Evolutionary conservation across 2,888 invertebrate genomes (phyloP).

Genomic region (Sphaerolaimus hirsutus): DNA sequence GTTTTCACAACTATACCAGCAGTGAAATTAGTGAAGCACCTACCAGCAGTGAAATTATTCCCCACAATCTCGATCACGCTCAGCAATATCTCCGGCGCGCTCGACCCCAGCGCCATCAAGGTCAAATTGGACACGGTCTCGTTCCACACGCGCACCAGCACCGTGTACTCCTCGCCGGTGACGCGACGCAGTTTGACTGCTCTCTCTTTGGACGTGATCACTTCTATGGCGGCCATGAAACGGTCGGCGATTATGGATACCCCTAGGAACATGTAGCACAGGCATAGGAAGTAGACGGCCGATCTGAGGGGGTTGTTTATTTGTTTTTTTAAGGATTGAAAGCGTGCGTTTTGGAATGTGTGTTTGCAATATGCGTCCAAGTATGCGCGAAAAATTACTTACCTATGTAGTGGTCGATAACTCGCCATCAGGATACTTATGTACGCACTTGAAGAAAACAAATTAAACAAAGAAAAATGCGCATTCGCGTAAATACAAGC

Average conservation of each 20-base stretch:
- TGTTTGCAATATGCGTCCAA: no score
- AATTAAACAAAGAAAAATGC: no score
- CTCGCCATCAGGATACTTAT: no score
- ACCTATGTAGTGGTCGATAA: no score
- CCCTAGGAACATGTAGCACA: slow-evolving; percentile 87
- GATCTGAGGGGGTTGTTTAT: no score
- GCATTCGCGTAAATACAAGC: no score
- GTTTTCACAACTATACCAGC: no score
- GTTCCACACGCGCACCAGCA: slow-evolving; percentile 89
- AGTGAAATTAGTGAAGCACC: no score
- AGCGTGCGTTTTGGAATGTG: no score
- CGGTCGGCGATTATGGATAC: slow-evolving; percentile 94
- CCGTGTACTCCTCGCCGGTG: slow-evolving; percentile 59
- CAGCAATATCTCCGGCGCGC: slow-evolving; percentile 85
- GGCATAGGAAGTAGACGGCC: slow-evolving; percentile 57
- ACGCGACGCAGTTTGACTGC: slow-evolving; percentile 69
- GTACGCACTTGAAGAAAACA: no score
- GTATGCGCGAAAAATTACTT: no score
- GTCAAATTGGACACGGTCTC: slow-evolving; percentile 96
- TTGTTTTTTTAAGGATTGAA: no score
- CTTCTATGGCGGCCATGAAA: slow-evolving; percentile 97
- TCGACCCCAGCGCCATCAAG: slow-evolving; percentile 84
- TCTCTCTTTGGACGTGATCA: slow-evolving; percentile 29
- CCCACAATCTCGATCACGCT: slow-evolving; percentile 96
- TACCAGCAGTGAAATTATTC: slow-evolving; percentile 64